phyloP scores from a whole-genome alignment of 2,888 invertebrate genomes.

The Sinopyrophorus schimmeli region DNA sequence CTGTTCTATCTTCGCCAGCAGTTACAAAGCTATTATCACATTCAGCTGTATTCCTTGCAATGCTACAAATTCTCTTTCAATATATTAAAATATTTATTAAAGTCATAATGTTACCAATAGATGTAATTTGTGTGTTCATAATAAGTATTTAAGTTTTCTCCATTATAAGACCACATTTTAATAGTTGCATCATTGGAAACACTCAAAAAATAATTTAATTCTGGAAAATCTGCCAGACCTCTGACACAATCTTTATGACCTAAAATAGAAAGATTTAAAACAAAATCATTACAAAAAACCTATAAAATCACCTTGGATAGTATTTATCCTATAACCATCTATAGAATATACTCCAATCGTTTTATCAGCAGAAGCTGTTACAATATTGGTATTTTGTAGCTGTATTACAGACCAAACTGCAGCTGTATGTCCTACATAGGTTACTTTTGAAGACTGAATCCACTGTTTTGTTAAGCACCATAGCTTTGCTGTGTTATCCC shows the following conservation, averaged over 20 bases:
- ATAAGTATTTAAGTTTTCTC: slow-evolving; percentile 74
- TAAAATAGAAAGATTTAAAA: slow-evolving; percentile 43
- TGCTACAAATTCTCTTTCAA: slow-evolving; percentile 49
- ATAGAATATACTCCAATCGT: slow-evolving; percentile 81
- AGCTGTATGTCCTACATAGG: slow-evolving; percentile 72
- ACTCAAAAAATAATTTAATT: slow-evolving; percentile 78
- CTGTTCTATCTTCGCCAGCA: slow-evolving; percentile 85
- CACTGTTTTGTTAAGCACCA: slow-evolving; percentile 70
- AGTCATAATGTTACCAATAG: slow-evolving; percentile 58
- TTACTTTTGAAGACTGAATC: slow-evolving; percentile 57
- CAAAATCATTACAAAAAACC: slow-evolving; percentile 12
- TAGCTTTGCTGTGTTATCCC: slow-evolving; percentile 87
- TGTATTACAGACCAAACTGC: slow-evolving; percentile 84
- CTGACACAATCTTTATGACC: slow-evolving; percentile 95
- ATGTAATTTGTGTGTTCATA: slow-evolving; percentile 89
- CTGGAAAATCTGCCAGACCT: slow-evolving; percentile 69
- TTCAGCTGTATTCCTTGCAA: slow-evolving; percentile 61
- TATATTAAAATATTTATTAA: background rate
- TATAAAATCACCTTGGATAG: slow-evolving; percentile 72
- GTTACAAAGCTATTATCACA: slow-evolving; percentile 71
- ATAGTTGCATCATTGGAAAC: slow-evolving; percentile 92
- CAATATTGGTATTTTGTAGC: slow-evolving; percentile 61
- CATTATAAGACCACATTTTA: slow-evolving; percentile 79
- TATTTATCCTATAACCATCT: slow-evolving; percentile 67
- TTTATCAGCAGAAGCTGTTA: slow-evolving; percentile 94